A percentile compares a stretch with the other conserved stretches of the same genome.
Conservation (phyloP, 2,113 vertebrate species). For the Ptychochromis oligacanthus region DNA sequence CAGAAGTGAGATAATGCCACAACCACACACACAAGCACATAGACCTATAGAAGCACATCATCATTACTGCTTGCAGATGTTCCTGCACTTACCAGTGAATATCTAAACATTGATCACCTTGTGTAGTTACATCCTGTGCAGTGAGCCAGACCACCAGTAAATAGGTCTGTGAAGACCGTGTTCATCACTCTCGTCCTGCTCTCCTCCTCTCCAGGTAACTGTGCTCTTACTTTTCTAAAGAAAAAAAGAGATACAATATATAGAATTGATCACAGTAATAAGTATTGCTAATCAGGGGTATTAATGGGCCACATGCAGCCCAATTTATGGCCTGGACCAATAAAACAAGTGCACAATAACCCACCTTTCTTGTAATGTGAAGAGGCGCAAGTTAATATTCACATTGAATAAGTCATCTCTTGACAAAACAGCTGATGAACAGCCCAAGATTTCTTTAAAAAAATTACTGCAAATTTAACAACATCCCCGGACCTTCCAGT, state of each 20-base stretch:
- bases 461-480: background rate
- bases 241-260: too few species aligned
- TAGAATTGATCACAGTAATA: too few species aligned
- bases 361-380: background rate
- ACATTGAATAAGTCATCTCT: background rate
- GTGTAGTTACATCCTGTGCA: background rate
- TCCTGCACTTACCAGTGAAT: background rate
- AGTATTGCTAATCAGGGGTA: background rate
- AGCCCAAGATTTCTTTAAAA: too few species aligned
- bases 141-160: background rate
- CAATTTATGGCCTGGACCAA: background rate
- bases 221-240: background rate
- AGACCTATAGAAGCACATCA: background rate
- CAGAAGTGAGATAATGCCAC: conserved; percentile 1
- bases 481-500: too few species aligned
- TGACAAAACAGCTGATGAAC: too few species aligned
- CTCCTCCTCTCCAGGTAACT: background rate
- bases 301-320: too few species aligned
- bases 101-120: background rate
- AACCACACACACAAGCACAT: background rate
- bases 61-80: background rate
- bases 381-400: background rate
- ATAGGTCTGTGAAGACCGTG: conserved; percentile 18
- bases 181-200: conserved; percentile 10
- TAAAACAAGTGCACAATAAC: background rate